A percentile compares a stretch with the other conserved stretches of the same genome.
Conservation (phyloP, 1,140 invertebrate genomes). For the Calephelis nemesis region DNA sequence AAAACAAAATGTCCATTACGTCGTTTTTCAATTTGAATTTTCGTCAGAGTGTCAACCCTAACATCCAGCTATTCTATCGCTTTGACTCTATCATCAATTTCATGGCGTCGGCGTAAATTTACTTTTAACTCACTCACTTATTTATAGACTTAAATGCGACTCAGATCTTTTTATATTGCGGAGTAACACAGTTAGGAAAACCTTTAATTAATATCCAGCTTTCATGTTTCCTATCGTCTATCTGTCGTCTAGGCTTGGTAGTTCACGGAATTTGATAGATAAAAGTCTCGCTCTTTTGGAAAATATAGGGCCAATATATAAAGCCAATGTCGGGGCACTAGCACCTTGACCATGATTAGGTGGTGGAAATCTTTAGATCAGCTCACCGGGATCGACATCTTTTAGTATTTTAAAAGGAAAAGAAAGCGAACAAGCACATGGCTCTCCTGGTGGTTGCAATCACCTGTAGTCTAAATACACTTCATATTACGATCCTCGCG, state of each 20-base stretch:
- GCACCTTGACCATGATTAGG: too few species aligned
- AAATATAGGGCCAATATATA: too few species aligned
- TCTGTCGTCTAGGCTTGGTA: background rate
- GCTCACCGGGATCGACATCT: too few species aligned
- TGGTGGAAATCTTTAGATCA: too few species aligned
- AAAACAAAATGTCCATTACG: too few species aligned
- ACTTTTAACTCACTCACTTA: slow-evolving; percentile 12
- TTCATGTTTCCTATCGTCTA: slow-evolving; percentile 8
- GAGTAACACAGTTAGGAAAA: slow-evolving; percentile 9
- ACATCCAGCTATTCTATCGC: background rate
- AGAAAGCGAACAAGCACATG: too few species aligned
- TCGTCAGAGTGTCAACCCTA: background rate
- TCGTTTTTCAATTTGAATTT: background rate
- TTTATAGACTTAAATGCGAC: slow-evolving; percentile 8
- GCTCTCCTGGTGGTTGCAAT: too few species aligned
- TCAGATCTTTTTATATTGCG: slow-evolving; percentile 6
- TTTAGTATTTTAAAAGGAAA: too few species aligned
- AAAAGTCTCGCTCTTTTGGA: too few species aligned
- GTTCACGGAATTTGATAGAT: background rate
- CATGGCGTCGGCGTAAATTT: slow-evolving; percentile 3
- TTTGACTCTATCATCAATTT: slow-evolving; percentile 5
- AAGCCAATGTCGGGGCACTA: too few species aligned
- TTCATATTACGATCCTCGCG: too few species aligned
- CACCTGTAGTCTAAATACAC: too few species aligned
- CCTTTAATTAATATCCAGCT: slow-evolving; percentile 10